Conservation (phyloP, 2,797 vertebrate species). For the Alcedo quadribrachys region DNA sequence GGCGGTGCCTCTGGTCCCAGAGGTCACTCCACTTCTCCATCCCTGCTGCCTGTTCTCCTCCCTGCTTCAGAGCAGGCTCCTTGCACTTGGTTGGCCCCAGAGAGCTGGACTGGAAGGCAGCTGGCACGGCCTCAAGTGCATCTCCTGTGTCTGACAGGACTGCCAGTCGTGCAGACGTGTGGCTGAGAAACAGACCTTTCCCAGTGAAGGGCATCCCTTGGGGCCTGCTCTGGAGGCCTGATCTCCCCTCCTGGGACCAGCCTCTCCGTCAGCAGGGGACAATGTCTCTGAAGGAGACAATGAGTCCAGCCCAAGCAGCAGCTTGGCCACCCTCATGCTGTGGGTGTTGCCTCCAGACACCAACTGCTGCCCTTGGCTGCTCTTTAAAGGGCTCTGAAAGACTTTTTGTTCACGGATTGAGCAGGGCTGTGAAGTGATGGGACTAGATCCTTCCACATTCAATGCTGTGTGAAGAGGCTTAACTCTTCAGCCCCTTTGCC, state of each 20-base stretch:
- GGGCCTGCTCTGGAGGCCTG: not conserved
- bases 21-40: accelerated
- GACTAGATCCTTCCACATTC: not conserved
- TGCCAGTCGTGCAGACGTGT: not conserved
- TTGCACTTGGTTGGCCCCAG: not conserved
- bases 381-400: not conserved
- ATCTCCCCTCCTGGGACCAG: not conserved
- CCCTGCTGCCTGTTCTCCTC: not conserved
- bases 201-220: not conserved
- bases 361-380: not conserved
- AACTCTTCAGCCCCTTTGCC: not conserved
- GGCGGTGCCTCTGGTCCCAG: not conserved
- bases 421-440: not conserved
- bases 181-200: not conserved
- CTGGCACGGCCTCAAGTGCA: not conserved
- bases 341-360: not conserved
- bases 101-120: not conserved
- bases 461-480: not conserved
- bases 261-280: not conserved
- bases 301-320: not conserved
- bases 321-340: not conserved
- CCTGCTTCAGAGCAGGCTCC: not conserved
- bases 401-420: not conserved
- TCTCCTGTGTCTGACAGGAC: not conserved
- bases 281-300: not conserved